phyloP scores from a whole-genome alignment of 2,888 invertebrate species.

The Notodonta ziczac region DNA sequence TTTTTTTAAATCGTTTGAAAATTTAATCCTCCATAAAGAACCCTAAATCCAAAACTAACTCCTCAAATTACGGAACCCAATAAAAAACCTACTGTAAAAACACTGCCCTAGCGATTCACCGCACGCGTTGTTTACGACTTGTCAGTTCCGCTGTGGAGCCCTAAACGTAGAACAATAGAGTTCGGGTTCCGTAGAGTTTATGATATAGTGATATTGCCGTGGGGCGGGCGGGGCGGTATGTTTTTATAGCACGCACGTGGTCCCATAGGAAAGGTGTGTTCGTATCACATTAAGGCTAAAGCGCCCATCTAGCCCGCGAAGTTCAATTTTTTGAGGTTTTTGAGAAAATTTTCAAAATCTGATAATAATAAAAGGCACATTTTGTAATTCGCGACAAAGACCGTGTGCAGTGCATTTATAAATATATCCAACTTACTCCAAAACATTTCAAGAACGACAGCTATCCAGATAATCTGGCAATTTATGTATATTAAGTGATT shows the following conservation, averaged over 20 bases:
- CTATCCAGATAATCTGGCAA: too few relatives aligned
- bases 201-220: constrained; percentile 7
- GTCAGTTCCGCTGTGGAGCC: constrained; percentile 7
- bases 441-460: too few relatives aligned
- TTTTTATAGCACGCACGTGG: constrained; percentile 31
- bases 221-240: constrained; percentile 23
- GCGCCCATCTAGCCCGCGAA: too few relatives aligned
- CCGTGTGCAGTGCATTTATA: too few relatives aligned
- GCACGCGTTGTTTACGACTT: constrained; percentile 1
- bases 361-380: too few relatives aligned
- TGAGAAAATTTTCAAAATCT: too few relatives aligned
- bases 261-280: not conserved
- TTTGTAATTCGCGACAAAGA: too few relatives aligned
- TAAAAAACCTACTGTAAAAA: not conserved
- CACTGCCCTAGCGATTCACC: not conserved
- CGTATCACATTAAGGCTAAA: too few relatives aligned
- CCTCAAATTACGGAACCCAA: not conserved
- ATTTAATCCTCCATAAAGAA: not conserved
- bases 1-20: not conserved
- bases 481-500: too few relatives aligned
- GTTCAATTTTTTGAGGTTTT: too few relatives aligned
- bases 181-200: constrained; percentile 1
- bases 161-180: constrained; percentile 22
- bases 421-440: too few relatives aligned
- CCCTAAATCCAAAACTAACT: not conserved